Evolutionary conservation across 1,140 invertebrate genomes (phyloP).

Genomic region (Anastrepha obliqua): DNA sequence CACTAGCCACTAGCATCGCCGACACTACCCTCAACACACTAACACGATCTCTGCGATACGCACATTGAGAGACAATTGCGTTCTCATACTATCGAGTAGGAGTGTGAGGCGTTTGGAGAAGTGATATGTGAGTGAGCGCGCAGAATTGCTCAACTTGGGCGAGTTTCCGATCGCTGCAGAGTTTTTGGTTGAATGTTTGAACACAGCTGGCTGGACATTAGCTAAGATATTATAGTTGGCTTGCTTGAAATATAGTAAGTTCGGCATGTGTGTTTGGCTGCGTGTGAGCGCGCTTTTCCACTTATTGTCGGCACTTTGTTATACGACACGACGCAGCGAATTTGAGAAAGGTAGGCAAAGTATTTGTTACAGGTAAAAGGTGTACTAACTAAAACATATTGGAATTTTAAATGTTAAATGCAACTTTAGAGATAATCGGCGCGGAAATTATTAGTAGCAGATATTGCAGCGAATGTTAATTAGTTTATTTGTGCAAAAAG

Average conservation of each 20-base stretch:
- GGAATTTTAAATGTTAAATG: neutral
- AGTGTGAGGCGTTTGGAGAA: neutral
- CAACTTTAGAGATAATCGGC: neutral
- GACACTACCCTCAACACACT: constrained; percentile 27
- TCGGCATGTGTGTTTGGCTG: neutral
- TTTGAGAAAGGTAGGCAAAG: neutral
- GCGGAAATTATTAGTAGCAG: neutral
- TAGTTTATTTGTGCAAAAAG: no score
- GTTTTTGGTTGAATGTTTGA: no score
- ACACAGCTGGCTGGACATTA: no score
- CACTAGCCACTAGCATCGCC: constrained; percentile 17
- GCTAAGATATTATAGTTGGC: no score
- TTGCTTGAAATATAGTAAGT: no score
- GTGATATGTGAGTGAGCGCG: neutral
- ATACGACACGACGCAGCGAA: neutral
- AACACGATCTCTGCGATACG: neutral
- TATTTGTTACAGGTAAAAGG: no score
- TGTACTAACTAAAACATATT: neutral
- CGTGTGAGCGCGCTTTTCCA: neutral
- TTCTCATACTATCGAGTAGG: neutral
- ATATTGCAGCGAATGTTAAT: no score
- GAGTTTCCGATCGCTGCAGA: neutral
- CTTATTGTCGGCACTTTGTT: neutral
- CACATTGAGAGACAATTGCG: neutral
- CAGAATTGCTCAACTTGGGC: neutral